Evolutionary conservation across 2,797 vertebrate genomes (phyloP).

Genomic region (Leptatherina wallacei): DNA sequence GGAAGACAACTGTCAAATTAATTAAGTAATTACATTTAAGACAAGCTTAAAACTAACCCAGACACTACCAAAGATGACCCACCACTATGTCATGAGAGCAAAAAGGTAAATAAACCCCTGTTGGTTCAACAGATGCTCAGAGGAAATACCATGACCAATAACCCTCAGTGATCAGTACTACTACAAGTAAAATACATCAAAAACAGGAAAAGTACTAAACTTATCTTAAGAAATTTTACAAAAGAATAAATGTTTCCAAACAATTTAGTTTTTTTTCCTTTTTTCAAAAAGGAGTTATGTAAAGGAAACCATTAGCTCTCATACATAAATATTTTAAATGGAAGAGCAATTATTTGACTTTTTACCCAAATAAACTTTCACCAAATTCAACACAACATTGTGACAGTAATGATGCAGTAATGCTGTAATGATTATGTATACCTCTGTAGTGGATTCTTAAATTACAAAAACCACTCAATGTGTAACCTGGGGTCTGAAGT

Average conservation of each 20-base stretch:
- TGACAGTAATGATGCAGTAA: neutral
- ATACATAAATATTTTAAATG: neutral
- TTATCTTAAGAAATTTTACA: slow-evolving; percentile 1
- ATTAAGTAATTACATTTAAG: neutral
- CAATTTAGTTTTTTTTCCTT: too few relatives aligned
- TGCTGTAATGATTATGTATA: neutral
- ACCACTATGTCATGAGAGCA: neutral
- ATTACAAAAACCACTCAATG: neutral
- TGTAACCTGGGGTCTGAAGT: neutral
- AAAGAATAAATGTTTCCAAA: neutral
- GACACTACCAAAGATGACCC: slow-evolving; percentile 31
- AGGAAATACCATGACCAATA: slow-evolving; percentile 23
- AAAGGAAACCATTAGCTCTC: neutral
- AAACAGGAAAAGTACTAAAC: neutral
- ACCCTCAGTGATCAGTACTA: slow-evolving; percentile 2
- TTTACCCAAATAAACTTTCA: neutral
- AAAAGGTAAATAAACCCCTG: slow-evolving; percentile 46
- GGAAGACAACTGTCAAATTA: neutral
- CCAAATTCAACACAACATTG: neutral
- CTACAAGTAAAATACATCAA: neutral
- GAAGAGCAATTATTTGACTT: neutral
- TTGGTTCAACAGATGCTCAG: slow-evolving; percentile 51
- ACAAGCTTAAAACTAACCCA: slow-evolving; percentile 23
- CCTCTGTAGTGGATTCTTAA: too few relatives aligned
- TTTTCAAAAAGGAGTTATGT: neutral